Evolutionary conservation across 2,113 vertebrate species (phyloP).

Genomic region (Lucifuga dentata): DNA sequence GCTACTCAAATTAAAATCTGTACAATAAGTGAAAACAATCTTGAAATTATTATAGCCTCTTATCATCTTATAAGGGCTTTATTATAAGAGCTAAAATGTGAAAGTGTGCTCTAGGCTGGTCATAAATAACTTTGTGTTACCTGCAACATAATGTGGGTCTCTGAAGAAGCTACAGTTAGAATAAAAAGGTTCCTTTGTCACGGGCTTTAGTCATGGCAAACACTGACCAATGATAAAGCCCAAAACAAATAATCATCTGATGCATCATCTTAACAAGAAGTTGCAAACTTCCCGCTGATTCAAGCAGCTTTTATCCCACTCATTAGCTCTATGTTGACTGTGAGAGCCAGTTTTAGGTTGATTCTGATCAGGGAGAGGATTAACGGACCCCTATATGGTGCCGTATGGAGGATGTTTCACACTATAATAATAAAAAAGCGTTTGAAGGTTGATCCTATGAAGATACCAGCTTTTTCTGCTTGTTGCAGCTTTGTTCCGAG

Average conservation of each 20-base stretch:
- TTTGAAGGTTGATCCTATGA: slow-evolving; percentile 34
- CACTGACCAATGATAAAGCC: not conserved
- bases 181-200: too few species aligned
- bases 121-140: slow-evolving; percentile 21
- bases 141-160: not conserved
- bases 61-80: too few species aligned
- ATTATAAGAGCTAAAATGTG: too few species aligned
- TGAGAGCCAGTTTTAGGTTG: not conserved
- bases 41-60: too few species aligned
- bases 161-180: not conserved
- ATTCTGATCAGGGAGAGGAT: slow-evolving; percentile 32
- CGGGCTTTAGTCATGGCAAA: not conserved
- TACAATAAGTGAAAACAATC: too few species aligned
- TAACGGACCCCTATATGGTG: slow-evolving; percentile 17
- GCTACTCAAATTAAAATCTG: too few species aligned
- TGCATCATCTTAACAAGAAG: slow-evolving; percentile 21
- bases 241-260: slow-evolving; percentile 30
- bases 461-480: slow-evolving; percentile 4
- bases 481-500: slow-evolving; percentile 9
- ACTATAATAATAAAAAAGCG: slow-evolving; percentile 15
- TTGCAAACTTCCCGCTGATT: slow-evolving; percentile 18
- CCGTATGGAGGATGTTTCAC: slow-evolving; percentile 1
- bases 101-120: too few species aligned
- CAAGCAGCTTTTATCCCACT: slow-evolving; percentile 2
- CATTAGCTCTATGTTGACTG: slow-evolving; percentile 5